Conservation (phyloP, 2,797 vertebrate genomes). For the Acanthurus leucopareius region DNA sequence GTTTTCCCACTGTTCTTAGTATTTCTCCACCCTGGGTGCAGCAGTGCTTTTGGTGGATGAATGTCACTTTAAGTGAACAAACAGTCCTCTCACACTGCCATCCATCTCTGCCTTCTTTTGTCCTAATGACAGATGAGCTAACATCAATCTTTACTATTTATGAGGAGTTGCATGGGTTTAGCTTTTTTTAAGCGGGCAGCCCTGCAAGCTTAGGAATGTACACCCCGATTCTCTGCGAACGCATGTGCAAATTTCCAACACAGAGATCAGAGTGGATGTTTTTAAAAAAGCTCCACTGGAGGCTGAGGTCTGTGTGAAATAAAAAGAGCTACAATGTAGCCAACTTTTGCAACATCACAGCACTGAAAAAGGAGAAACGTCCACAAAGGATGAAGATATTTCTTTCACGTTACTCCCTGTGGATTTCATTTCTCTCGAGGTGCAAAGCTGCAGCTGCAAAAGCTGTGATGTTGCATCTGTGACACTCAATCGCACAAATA, state of each 20-base stretch:
- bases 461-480: neutral
- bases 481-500: constrained; percentile 11
- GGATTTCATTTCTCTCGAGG: constrained; percentile 2
- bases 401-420: constrained; percentile 5
- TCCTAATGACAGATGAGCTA: neutral
- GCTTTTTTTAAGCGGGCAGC: neutral
- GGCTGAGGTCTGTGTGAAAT: constrained; percentile 7
- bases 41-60: neutral
- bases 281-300: neutral
- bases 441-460: constrained; percentile 2
- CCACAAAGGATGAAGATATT: constrained; percentile 14
- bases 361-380: constrained; percentile 10
- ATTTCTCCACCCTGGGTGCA: neutral
- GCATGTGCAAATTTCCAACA: neutral
- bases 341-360: constrained; percentile 9
- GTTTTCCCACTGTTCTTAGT: neutral
- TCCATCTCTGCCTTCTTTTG: neutral
- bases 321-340: neutral
- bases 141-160: constrained; percentile 19
- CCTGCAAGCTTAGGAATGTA: neutral
- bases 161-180: constrained; percentile 1
- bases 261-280: neutral
- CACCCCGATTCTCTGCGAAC: neutral
- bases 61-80: neutral
- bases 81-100: neutral